Evolutionary conservation across 2,797 vertebrate species (phyloP).

Genomic region (Molossus molossus): DNA sequence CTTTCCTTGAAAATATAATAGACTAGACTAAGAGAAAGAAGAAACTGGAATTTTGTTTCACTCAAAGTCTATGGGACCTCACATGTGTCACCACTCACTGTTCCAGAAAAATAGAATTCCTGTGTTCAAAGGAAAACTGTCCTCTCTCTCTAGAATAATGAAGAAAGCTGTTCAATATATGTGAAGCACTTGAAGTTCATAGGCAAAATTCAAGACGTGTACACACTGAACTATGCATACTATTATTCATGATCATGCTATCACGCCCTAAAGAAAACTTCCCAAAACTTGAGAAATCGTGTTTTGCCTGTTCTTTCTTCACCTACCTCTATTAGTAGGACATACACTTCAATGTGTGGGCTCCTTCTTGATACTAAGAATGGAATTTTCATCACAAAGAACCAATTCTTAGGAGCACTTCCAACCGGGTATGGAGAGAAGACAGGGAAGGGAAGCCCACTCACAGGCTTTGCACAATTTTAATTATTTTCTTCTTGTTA

Average conservation of each 20-base stretch:
- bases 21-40: background rate
- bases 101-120: background rate
- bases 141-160: background rate
- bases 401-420: background rate
- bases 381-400: background rate
- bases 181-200: background rate
- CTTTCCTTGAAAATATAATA: constrained; percentile 48
- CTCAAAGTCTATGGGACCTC: background rate
- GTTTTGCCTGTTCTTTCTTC: background rate
- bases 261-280: constrained; percentile 38
- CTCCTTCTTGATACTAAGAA: background rate
- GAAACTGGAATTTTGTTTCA: constrained; percentile 28
- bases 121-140: constrained; percentile 2
- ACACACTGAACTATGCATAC: constrained; percentile 1
- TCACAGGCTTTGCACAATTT: background rate
- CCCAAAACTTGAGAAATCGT: background rate
- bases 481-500: background rate
- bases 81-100: background rate
- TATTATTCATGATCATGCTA: background rate
- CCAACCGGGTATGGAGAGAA: background rate
- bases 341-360: background rate
- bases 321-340: background rate
- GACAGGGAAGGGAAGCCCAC: background rate
- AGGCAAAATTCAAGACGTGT: constrained; percentile 34
- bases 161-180: constrained; percentile 47